phyloP scores from a whole-genome alignment of 2,797 vertebrate species.

The Macroramphosus scolopax region DNA sequence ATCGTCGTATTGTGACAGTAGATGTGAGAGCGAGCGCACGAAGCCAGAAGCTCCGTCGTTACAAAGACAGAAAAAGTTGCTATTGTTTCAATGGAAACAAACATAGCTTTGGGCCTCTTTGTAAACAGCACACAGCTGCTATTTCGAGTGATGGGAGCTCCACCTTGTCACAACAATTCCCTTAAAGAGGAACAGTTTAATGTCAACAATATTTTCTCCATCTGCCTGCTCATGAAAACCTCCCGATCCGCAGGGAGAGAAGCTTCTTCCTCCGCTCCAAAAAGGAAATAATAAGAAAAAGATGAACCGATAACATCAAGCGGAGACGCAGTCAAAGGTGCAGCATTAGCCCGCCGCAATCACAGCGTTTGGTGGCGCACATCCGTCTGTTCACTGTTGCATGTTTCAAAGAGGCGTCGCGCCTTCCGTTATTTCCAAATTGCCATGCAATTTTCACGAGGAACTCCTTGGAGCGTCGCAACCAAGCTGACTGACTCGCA shows the following conservation, averaged over 20 bases:
- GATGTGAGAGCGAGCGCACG: constrained; percentile 72
- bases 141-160: constrained; percentile 82
- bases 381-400: constrained; percentile 68
- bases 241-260: constrained; percentile 72
- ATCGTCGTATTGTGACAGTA: constrained; percentile 66
- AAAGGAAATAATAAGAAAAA: constrained; percentile 48
- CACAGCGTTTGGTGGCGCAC: constrained; percentile 56
- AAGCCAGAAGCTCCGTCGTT: constrained; percentile 74
- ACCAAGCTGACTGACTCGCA: constrained; percentile 66
- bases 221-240: constrained; percentile 79
- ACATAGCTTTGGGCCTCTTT: constrained; percentile 80
- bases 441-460: constrained; percentile 57
- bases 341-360: constrained; percentile 56
- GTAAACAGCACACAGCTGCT: constrained; percentile 82
- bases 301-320: constrained; percentile 71
- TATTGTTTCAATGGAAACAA: constrained; percentile 79
- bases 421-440: constrained; percentile 53
- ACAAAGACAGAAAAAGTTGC: constrained; percentile 73
- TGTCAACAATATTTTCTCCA: constrained; percentile 84
- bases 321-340: constrained; percentile 56
- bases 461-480: constrained; percentile 35
- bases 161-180: constrained; percentile 84
- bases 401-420: constrained; percentile 62
- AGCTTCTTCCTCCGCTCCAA: constrained; percentile 59
- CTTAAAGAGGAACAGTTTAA: constrained; percentile 85